Conservation (phyloP, 2,888 invertebrate genomes). For the Coremacera marginata region DNA sequence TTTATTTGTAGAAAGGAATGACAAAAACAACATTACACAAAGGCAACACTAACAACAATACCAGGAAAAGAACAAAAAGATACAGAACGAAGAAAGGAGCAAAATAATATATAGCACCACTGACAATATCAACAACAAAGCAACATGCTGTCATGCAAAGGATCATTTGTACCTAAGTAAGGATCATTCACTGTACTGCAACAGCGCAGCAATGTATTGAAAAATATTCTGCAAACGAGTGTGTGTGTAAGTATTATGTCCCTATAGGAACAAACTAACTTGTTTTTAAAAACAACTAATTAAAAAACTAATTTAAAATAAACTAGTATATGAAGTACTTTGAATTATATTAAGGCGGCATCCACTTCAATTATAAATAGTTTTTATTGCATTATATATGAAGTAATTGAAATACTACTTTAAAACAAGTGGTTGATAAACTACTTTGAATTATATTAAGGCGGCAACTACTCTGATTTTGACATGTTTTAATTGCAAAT, state of each 20-base stretch:
- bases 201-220: background rate
- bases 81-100: background rate
- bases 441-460: too few species aligned
- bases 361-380: too few species aligned
- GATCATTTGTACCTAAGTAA: slow-evolving; percentile 31
- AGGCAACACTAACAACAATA: background rate
- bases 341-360: too few species aligned
- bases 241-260: background rate
- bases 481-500: too few species aligned
- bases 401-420: too few species aligned
- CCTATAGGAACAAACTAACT: too few species aligned
- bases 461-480: too few species aligned
- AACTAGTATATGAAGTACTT: too few species aligned
- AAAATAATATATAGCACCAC: background rate
- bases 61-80: background rate
- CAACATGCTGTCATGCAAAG: slow-evolving; percentile 17
- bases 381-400: too few species aligned
- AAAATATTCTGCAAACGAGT: background rate
- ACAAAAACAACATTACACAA: background rate
- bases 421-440: too few species aligned
- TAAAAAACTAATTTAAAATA: too few species aligned
- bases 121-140: slow-evolving; percentile 7
- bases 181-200: slow-evolving; percentile 4
- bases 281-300: too few species aligned
- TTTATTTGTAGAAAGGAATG: slow-evolving; percentile 19